These are phyloP conservation scores for Halocynthia roretzi DNA, from an alignment of 23 tunicate genomes.

Conservation along the genomic window DNA sequence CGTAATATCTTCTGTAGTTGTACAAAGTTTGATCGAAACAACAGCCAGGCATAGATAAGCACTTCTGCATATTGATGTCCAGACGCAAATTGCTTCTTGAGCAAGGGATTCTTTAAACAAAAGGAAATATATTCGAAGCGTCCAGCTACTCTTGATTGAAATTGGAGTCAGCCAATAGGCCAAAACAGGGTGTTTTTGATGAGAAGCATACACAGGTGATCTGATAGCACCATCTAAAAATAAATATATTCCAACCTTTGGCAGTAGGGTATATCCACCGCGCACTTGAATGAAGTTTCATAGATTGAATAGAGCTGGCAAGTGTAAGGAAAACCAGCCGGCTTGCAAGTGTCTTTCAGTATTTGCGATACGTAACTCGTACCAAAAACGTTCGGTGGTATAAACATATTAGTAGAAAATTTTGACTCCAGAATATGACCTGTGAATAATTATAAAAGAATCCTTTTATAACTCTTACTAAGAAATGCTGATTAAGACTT, in stretches of 20 bases:
- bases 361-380: slow-evolving; percentile 1
- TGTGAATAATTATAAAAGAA: slow-evolving; percentile 1
- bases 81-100: slow-evolving; percentile 25
- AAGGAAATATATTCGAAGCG: not conserved
- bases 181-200: too few species aligned
- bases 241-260: slow-evolving; percentile 4
- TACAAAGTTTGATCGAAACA: slow-evolving; percentile 44
- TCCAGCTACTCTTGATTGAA: too few species aligned
- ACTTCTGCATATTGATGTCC: slow-evolving; percentile 25
- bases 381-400: slow-evolving; percentile 20
- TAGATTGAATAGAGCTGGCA: slow-evolving; percentile 4
- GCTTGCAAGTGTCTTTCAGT: slow-evolving; percentile 8
- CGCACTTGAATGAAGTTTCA: slow-evolving; percentile 18
- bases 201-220: too few species aligned
- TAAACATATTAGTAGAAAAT: not conserved
- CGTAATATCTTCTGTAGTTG: slow-evolving; percentile 35
- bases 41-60: slow-evolving; percentile 68
- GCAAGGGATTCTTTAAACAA: slow-evolving; percentile 52
- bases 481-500: too few species aligned
- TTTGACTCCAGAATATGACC: too few species aligned
- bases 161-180: too few species aligned
- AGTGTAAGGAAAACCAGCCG: slow-evolving; percentile 20
- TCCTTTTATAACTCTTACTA: not conserved
- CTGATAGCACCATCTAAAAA: not conserved
- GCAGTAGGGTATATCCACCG: slow-evolving; percentile 23